A percentile compares a stretch with the other conserved stretches of the same genome.
phyloP scores from a whole-genome alignment of 2,888 invertebrate species.

The Galerucella pusilla region DNA sequence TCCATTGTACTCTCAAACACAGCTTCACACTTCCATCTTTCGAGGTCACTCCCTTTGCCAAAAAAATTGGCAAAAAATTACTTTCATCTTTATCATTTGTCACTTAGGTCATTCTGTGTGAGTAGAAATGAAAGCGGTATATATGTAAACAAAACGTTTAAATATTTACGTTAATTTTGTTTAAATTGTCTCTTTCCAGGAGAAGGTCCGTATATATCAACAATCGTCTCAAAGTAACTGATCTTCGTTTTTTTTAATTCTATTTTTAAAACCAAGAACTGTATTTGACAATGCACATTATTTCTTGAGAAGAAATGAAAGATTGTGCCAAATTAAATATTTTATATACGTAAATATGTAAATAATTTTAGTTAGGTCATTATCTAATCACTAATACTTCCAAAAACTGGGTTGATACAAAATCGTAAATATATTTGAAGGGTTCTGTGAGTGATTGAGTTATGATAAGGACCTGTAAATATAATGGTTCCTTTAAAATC shows the following conservation, averaged over 20 bases:
- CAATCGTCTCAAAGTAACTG: background rate
- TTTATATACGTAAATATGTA: no score
- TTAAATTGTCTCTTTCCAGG: conserved; percentile 9
- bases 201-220: background rate
- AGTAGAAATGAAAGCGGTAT: background rate
- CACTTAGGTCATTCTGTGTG: conserved; percentile 43
- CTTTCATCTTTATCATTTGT: conserved; percentile 51
- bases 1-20: conserved; percentile 56
- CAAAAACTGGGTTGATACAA: no score
- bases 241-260: background rate
- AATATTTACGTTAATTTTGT: conserved; percentile 1
- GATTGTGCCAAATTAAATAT: no score
- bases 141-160: background rate
- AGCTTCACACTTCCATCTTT: conserved; percentile 49
- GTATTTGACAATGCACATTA: no score
- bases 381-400: no score
- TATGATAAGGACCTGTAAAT: no score
- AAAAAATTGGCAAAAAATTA: conserved; percentile 58
- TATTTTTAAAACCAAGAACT: background rate
- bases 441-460: no score
- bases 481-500: no score
- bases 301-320: no score
- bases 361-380: no score
- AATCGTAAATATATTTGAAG: no score
- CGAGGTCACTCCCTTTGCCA: conserved; percentile 61